phyloP scores from a whole-genome alignment of 2,113 vertebrate species.

The Dinomys branickii region DNA sequence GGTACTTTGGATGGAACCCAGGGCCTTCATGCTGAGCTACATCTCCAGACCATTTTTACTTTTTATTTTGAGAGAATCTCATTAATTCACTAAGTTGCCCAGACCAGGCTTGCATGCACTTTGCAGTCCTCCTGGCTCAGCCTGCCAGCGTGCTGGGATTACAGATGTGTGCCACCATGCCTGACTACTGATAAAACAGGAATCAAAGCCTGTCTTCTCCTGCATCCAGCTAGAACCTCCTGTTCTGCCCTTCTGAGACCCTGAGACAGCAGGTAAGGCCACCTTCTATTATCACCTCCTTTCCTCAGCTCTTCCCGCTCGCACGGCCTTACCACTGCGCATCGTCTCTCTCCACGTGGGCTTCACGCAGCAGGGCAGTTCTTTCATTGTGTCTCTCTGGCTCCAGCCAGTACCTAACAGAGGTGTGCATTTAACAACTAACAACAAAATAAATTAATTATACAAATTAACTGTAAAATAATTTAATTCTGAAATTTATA shows the following conservation, averaged over 20 bases:
- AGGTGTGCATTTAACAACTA: background rate
- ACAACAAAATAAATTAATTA: background rate
- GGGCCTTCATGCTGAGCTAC: background rate
- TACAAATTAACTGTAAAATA: background rate
- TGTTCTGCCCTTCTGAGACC: background rate
- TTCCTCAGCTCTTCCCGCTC: background rate
- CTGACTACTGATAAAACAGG: background rate
- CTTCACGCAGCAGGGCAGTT: background rate
- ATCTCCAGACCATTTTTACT: background rate
- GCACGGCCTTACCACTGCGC: fast-evolving
- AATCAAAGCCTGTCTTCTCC: background rate
- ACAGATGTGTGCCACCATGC: background rate
- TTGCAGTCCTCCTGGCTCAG: background rate
- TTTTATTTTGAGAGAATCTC: background rate
- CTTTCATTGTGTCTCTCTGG: background rate
- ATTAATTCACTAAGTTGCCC: background rate
- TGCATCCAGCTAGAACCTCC: fast-evolving
- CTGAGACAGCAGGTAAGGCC: background rate
- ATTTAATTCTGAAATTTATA: background rate
- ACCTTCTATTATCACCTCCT: background rate
- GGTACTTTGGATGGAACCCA: background rate
- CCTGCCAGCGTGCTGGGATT: background rate
- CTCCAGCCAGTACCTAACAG: background rate
- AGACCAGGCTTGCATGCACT: background rate
- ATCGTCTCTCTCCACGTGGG: background rate